Evolutionary conservation across 2,113 vertebrate genomes (phyloP).

Genomic region (Pampusana beccarii): DNA sequence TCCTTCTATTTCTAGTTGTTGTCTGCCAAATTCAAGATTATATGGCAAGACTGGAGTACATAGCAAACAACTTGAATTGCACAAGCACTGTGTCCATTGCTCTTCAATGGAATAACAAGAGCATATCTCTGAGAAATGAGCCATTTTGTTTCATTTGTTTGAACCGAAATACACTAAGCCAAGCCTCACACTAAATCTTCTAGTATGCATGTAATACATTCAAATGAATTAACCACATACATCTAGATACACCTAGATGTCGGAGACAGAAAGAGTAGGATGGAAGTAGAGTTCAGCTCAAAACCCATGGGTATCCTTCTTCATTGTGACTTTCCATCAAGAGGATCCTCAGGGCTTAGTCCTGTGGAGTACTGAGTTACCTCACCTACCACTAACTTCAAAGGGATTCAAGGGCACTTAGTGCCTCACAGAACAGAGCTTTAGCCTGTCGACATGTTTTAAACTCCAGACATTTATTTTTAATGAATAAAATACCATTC

Average conservation of each 20-base stretch:
- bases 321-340: neutral
- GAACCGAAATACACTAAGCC: neutral
- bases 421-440: neutral
- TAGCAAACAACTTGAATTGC: neutral
- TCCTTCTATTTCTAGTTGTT: neutral
- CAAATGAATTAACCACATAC: neutral
- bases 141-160: neutral
- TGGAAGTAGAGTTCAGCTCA: neutral
- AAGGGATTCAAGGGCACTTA: neutral
- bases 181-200: neutral
- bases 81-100: neutral
- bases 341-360: neutral
- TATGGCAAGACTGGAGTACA: neutral
- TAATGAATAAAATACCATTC: conserved; percentile 56
- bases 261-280: neutral
- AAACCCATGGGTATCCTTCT: neutral
- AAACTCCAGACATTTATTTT: conserved; percentile 40
- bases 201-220: neutral
- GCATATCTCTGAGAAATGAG: neutral
- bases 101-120: neutral
- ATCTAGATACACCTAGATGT: neutral
- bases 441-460: neutral
- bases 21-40: neutral
- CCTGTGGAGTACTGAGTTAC: neutral
- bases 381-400: neutral